Evolutionary conservation across 2,888 invertebrate species (phyloP).

Genomic region (Drosophila longiperda): DNA sequence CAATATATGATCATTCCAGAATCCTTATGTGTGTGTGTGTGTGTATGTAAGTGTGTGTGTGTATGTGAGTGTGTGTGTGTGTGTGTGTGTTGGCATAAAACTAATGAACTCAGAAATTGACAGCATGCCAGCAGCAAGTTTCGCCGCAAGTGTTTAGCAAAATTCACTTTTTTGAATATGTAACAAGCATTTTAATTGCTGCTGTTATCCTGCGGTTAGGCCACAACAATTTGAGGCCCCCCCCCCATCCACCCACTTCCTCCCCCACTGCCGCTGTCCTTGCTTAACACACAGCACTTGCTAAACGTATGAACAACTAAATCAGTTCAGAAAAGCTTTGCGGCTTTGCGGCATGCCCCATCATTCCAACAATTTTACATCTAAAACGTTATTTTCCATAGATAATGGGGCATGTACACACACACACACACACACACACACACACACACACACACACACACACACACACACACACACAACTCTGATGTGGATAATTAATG

Average conservation of each 20-base stretch:
- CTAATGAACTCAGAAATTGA: conserved; percentile 48
- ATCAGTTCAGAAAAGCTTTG: conserved; percentile 51
- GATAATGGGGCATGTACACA: not conserved
- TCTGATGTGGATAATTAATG: conserved; percentile 5
- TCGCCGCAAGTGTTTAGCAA: conserved; percentile 59
- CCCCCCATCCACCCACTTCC: too few species aligned
- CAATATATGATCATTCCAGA: not conserved
- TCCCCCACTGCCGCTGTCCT: too few species aligned
- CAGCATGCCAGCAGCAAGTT: conserved; percentile 4
- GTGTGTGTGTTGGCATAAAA: conserved; percentile 22
- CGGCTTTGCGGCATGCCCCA: conserved; percentile 49
- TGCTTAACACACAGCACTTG: not conserved
- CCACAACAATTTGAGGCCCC: conserved; percentile 65
- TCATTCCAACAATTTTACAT: conserved; percentile 13
- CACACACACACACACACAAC: not conserved
- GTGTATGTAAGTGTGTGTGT: conserved; percentile 7
- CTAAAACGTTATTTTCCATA: not conserved
- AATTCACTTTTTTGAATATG: conserved; percentile 43
- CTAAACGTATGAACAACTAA: conserved; percentile 19
- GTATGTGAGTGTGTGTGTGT: conserved; percentile 14
- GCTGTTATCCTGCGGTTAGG: conserved; percentile 71
- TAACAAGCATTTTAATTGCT: conserved; percentile 65
- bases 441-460: too few species aligned
- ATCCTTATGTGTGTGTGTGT: not conserved
- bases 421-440: too few species aligned